Evolutionary conservation across 1,140 invertebrate genomes (phyloP), one percentile per base, ranked within the genome.

Genomic region (Drosophila cardini): DNA sequence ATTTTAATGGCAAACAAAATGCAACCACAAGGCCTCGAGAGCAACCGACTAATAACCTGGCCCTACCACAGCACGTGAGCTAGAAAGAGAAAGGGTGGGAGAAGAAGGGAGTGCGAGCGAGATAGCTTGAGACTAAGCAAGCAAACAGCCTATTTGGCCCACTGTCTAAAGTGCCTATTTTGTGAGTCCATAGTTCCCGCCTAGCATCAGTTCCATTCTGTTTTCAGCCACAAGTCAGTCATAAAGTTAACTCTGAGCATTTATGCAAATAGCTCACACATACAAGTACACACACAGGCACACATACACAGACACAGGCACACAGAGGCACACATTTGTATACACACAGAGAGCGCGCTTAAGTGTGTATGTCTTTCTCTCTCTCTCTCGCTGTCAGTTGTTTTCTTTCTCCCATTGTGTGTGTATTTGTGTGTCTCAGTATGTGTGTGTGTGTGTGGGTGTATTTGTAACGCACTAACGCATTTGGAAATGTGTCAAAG

Each of bases 1-100:
- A 70, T 80, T 84, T 79, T 79, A 83, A 84, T 84, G 72, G 72
- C 61, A 76, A 76, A 79, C 80, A 79, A 83, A 84, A 53, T 83
- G 76, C 76, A 70, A 72, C 63, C 61, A 18, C 53, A 57, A 57
- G 53, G 53, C 52, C 58, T 63, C 45, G 40, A 58, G 32, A 32
- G n/a, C 55, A 16, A 71, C 62, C 71, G 61, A 78, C 80, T 82
- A 82, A 82, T 82, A 78, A 82, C 79, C 70, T 58, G 48, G 32
- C 48, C 6, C 10, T 26, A 15, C 55, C 67, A 53, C 71, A 68
- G 32, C 18, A 36, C 43, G 40, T 36, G 30, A 32, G 36, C 13
- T 16, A 36, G 15, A 26, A 4, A 5, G 45, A 26, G 18, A 9
- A 9, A 32, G 6, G 30, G 30, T 43, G 38, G 0, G 46, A n/a